Evolutionary conservation across 2,113 vertebrate genomes (phyloP), one percentile per base, ranked within the genome.

Genomic region (Entomyzon cyanotis): DNA sequence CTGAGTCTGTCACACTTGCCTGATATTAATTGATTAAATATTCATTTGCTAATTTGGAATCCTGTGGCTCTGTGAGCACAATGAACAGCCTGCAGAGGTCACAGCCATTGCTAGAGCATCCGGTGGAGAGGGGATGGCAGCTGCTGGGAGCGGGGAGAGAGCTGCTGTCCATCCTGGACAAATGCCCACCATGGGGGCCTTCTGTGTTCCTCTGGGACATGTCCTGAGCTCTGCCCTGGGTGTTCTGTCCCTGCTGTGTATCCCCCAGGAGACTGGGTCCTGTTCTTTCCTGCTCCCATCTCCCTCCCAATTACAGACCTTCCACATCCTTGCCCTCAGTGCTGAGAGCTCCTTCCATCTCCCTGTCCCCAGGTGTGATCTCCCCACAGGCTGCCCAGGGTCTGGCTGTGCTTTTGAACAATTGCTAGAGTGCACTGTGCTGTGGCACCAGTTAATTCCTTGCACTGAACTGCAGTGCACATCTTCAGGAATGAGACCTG

Each of bases 1-100:
- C 93, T 93, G 76, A 92, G 71, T 13, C 94, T 93, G 79, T 96
- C 87, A 91, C 84, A 88, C 60, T 90, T 87, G 90, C 85, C 83
- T 93, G 90, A 89, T 96, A 92, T 90, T 94, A 95, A 92, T 96
- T 96, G 92, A 95, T 95, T 91, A 88, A 93, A 94, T 93, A 87
- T 94, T 94, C 76, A 90, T 92, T 90, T 70, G 35, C 75, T 93
- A 76, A 95, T 95, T 94, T 80, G 4, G 11, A 68, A 53, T 76
- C 87, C 77, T 24, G 1, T 53, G 84, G 58, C 49, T 89, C 42
- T 89, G 68, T 67, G 92, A 90, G 75, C 76, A 49, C 47, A 23
- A 10, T 9, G 79, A 86, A 5, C 60, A 94, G 87, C 56, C 62
- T 75, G 74, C 58, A 82, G 93, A 87, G 91, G 91, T 91, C 94